Percentiles rank a stretch among this genome's conserved stretches.
These are phyloP conservation scores for Poeciliopsis retropinna DNA, from an alignment of 2,113 vertebrate species.

Conservation along the genomic window DNA sequence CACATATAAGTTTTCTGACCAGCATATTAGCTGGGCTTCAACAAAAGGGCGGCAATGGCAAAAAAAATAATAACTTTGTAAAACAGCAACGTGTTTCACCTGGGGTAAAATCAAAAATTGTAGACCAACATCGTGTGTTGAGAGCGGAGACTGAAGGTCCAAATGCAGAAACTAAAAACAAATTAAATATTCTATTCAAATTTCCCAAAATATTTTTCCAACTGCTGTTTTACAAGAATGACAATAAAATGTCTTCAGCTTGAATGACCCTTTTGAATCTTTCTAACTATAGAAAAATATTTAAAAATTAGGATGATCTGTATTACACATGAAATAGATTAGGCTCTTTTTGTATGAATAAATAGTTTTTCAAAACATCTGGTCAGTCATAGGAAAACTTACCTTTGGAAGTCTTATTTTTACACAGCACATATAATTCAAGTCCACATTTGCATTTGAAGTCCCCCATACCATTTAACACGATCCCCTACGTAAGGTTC, in stretches of 20 bases:
- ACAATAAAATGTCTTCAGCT: not conserved
- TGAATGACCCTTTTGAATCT: not conserved
- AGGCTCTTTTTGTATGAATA: not conserved
- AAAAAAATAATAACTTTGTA: too few relatives aligned
- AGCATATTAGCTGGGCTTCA: too few relatives aligned
- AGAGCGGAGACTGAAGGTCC: too few relatives aligned
- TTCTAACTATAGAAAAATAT: not conserved
- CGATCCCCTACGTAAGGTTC: constrained; percentile 41
- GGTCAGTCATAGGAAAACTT: not conserved
- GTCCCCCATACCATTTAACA: constrained; percentile 35
- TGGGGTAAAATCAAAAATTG: too few relatives aligned
- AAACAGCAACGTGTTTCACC: too few relatives aligned
- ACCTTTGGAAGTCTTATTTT: not conserved
- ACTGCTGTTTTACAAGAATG: not conserved
- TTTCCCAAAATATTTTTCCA: not conserved
- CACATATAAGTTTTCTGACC: too few relatives aligned
- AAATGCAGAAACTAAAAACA: too few relatives aligned
- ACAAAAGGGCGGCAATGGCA: too few relatives aligned
- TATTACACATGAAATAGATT: not conserved
- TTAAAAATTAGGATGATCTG: not conserved
- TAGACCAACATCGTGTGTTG: too few relatives aligned
- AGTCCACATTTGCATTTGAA: constrained; percentile 42
- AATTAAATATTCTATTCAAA: too few relatives aligned
- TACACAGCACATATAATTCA: constrained; percentile 6
- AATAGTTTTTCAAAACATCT: not conserved